phyloP scores from a whole-genome alignment of 2,888 invertebrate species.

The Fragum fragum region DNA sequence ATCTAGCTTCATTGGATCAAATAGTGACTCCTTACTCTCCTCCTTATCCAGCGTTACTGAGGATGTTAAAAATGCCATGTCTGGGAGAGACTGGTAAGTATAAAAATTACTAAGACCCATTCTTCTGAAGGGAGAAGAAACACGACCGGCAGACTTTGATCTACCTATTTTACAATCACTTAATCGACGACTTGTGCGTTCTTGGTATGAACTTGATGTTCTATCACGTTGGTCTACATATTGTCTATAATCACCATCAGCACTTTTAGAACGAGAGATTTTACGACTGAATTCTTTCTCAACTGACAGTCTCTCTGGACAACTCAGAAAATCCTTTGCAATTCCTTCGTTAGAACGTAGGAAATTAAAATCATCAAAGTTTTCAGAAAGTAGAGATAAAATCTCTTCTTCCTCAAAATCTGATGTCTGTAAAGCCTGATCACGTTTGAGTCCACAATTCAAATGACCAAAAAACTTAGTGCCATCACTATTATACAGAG shows the following conservation, averaged over 20 bases:
- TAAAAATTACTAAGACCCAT: conserved; percentile 75
- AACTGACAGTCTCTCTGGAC: conserved; percentile 52
- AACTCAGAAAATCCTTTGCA: conserved; percentile 55
- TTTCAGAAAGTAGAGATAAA: conserved; percentile 69
- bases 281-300: conserved; percentile 39
- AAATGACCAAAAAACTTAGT: conserved; percentile 28
- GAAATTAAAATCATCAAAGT: conserved; percentile 66
- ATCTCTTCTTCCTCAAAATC: conserved; percentile 67
- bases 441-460: conserved; percentile 39
- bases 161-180: conserved; percentile 52
- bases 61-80: conserved; percentile 76
- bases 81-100: conserved; percentile 80
- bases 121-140: conserved; percentile 66
- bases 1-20: conserved; percentile 76
- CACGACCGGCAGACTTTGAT: conserved; percentile 63
- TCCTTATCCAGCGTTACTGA: conserved; percentile 56
- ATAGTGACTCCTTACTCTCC: conserved; percentile 72
- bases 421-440: conserved; percentile 64
- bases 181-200: conserved; percentile 7
- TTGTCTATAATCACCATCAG: conserved; percentile 52
- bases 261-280: conserved; percentile 73
- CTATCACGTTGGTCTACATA: conserved; percentile 8
- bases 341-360: conserved; percentile 63
- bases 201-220: conserved; percentile 19
- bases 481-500: conserved; percentile 56